Conservation (phyloP, 2,113 vertebrate species). For the Alligator sinensis region DNA sequence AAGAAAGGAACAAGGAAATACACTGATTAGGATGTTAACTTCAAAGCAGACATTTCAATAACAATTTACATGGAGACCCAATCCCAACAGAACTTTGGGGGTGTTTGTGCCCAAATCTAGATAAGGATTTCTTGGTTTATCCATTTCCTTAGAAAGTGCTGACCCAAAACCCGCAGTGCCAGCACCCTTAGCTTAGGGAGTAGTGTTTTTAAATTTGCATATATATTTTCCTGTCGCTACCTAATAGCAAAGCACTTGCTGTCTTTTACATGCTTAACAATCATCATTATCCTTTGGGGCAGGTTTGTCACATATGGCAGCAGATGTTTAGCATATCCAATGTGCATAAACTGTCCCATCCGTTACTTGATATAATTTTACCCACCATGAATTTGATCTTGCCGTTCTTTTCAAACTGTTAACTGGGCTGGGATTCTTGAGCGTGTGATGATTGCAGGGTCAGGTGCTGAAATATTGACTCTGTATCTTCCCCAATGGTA, state of each 20-base stretch:
- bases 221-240: rapidly evolving
- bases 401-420: neutral
- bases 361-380: neutral
- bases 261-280: neutral
- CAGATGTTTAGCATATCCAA: neutral
- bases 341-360: neutral
- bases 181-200: neutral
- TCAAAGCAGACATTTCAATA: neutral
- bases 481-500: conserved; percentile 56
- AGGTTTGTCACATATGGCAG: neutral
- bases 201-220: neutral
- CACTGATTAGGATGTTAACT: neutral
- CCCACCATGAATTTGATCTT: neutral
- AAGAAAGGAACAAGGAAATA: conserved; percentile 12
- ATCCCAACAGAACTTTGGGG: neutral
- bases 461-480: conserved; percentile 12
- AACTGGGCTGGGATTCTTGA: neutral
- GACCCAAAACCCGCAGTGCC: neutral
- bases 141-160: neutral
- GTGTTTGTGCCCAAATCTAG: neutral
- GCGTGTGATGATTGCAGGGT: conserved; percentile 32
- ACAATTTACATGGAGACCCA: neutral
- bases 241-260: neutral
- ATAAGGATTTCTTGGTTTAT: neutral
- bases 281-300: neutral